Conservation (phyloP, 2,113 vertebrate species). For the Gymnarchus niloticus region DNA sequence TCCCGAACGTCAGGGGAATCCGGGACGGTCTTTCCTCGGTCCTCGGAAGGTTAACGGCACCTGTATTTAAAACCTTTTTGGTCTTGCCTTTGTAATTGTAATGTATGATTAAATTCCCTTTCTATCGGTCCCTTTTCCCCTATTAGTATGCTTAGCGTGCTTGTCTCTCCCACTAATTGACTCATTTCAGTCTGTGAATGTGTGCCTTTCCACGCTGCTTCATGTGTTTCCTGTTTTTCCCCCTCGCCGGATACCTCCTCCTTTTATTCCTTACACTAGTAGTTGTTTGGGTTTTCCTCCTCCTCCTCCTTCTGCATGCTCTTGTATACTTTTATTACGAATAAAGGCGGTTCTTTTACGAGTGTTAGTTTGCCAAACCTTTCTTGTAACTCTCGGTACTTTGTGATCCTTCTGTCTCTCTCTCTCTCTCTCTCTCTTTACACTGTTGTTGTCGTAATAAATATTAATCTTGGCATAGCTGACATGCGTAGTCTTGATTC, state of each 20-base stretch:
- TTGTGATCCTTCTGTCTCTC: slow-evolving; percentile 67
- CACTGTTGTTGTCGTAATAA: slow-evolving; percentile 97
- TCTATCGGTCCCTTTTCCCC: slow-evolving; percentile 23
- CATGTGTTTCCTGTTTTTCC: slow-evolving; percentile 52
- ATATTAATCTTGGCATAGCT: slow-evolving; percentile 94
- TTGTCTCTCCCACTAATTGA: slow-evolving; percentile 53
- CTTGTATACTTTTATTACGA: slow-evolving; percentile 61
- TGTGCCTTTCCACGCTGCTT: slow-evolving; percentile 87
- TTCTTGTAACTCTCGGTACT: slow-evolving; percentile 81
- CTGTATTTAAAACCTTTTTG: slow-evolving; percentile 54
- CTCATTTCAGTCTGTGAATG: slow-evolving; percentile 85
- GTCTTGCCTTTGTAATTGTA: slow-evolving; percentile 67
- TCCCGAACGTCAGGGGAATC: background rate
- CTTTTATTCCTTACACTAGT: slow-evolving; percentile 32
- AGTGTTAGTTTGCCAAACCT: slow-evolving; percentile 70
- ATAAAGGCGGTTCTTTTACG: slow-evolving; percentile 58
- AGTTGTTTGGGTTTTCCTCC: slow-evolving; percentile 36
- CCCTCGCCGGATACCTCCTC: slow-evolving; percentile 44
- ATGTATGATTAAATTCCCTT: slow-evolving; percentile 63
- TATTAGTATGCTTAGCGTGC: slow-evolving; percentile 51
- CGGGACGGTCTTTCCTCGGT: slow-evolving; percentile 35
- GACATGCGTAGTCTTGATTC: slow-evolving; percentile 80
- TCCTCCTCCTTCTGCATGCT: slow-evolving; percentile 61
- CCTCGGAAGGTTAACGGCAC: slow-evolving; percentile 69
- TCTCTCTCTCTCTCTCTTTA: slow-evolving; percentile 64